A percentile compares a stretch with the other conserved stretches of the same genome.
Evolutionary conservation across 2,797 vertebrate genomes (phyloP).

Genomic region (Enteromius radiatus): DNA sequence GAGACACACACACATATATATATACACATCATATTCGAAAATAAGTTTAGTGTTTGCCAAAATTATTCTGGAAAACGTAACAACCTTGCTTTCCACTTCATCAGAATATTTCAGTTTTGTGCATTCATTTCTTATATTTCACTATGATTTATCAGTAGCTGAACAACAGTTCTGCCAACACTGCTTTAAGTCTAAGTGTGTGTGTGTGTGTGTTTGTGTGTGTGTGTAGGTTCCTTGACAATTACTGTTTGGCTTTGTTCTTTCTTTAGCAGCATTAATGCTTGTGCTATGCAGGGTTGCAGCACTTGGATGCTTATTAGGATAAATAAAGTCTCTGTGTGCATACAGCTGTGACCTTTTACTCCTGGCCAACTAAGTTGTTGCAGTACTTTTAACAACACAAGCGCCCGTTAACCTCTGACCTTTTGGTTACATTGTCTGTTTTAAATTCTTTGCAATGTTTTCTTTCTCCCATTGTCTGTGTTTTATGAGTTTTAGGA

Average conservation of each 20-base stretch:
- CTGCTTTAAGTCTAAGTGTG: not conserved
- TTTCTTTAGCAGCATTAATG: constrained; percentile 6
- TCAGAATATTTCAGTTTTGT: not conserved
- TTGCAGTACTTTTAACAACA: not conserved
- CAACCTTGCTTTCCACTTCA: not conserved
- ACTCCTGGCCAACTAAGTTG: not conserved
- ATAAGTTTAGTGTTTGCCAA: constrained; percentile 1
- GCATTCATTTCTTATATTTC: not conserved
- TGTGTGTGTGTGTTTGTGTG: not conserved
- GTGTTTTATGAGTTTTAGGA: not conserved
- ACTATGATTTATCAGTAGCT: constrained; percentile 8
- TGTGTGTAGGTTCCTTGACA: not conserved
- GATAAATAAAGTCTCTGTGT: constrained; percentile 15
- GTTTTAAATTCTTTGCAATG: not conserved
- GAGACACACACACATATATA: no score
- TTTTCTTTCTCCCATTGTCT: not conserved
- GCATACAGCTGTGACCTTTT: constrained; percentile 25
- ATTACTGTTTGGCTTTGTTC: constrained; percentile 22
- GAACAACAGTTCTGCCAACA: not conserved
- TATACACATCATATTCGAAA: not conserved
- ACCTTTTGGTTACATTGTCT: not conserved
- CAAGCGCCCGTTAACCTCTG: constrained; percentile 14
- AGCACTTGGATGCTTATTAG: constrained; percentile 4
- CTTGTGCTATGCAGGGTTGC: not conserved
- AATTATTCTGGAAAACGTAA: not conserved